A percentile compares a stretch with the other conserved stretches of the same genome.
phyloP scores from a whole-genome alignment of 2,888 invertebrate species.

The Agapostemon virescens region DNA sequence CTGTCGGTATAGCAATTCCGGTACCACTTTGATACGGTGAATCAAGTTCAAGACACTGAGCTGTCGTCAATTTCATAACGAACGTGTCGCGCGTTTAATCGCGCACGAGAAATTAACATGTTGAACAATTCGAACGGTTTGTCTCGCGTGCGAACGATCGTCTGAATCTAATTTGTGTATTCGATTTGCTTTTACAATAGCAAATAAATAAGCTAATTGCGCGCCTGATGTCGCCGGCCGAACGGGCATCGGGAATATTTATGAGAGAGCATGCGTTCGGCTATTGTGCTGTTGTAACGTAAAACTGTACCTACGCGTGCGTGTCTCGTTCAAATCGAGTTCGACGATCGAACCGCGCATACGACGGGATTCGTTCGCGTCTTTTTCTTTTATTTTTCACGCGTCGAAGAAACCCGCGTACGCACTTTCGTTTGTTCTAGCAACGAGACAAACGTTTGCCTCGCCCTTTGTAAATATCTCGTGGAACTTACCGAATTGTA shows the following conservation, averaged over 20 bases:
- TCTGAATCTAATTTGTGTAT: not conserved
- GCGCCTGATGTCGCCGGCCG: not conserved
- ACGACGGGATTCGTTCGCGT: conserved; percentile 8
- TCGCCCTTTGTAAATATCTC: conserved; percentile 53
- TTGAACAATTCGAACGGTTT: not conserved
- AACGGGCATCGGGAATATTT: conserved; percentile 9
- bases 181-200: not conserved
- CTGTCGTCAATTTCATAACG: not conserved
- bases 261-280: conserved; percentile 24
- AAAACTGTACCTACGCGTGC: conserved; percentile 24
- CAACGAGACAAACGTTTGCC: conserved; percentile 11
- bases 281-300: conserved; percentile 39
- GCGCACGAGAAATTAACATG: conserved; percentile 8
- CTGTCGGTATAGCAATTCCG: not conserved
- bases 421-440: conserved; percentile 9
- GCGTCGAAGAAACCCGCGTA: conserved; percentile 5
- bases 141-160: not conserved
- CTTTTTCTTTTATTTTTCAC: too few species aligned
- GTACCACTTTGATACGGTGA: not conserved
- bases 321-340: conserved; percentile 27
- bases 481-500: conserved; percentile 47
- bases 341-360: conserved; percentile 21
- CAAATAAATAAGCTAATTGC: not conserved
- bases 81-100: not conserved
- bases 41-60: not conserved